Evolutionary conservation across 2,797 vertebrate genomes (phyloP).

Genomic region (Fundulus diaphanus): DNA sequence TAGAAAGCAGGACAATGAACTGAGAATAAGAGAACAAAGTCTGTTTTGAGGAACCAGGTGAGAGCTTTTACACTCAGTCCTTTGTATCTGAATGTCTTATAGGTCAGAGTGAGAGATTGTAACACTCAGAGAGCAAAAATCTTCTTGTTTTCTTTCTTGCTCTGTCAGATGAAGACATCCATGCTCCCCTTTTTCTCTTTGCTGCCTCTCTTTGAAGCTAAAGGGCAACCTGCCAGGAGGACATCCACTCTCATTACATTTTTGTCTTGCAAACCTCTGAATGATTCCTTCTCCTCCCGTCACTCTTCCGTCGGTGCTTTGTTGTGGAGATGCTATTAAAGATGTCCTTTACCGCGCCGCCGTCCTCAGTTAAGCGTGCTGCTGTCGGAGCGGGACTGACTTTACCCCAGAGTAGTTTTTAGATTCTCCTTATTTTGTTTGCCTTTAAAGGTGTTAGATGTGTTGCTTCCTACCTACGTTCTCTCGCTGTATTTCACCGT

Average conservation of each 20-base stretch:
- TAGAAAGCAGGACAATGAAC: not conserved
- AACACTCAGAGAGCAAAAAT: conserved; percentile 21
- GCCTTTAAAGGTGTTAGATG: not conserved
- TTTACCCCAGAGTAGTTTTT: not conserved
- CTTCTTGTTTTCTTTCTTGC: conserved; percentile 42
- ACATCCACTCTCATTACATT: conserved; percentile 37
- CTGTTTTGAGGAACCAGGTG: not conserved
- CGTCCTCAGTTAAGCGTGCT: not conserved
- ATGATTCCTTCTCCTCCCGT: conserved; percentile 21
- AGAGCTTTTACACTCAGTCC: not conserved
- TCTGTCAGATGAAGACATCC: conserved; percentile 40
- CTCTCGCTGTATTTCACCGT: not conserved
- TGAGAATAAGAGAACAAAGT: not conserved
- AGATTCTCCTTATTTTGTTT: not conserved
- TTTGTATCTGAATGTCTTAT: not conserved
- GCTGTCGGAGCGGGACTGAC: not conserved
- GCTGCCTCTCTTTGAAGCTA: conserved; percentile 41
- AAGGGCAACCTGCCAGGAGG: conserved; percentile 30
- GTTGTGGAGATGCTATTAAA: conserved; percentile 41
- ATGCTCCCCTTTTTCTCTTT: conserved; percentile 12
- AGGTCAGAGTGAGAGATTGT: not conserved
- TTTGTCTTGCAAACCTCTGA: conserved; percentile 32
- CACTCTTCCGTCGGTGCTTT: conserved; percentile 27
- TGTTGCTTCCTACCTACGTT: not conserved
- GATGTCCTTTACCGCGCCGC: conserved; percentile 27